These are phyloP conservation scores for Xerus inauris DNA, from an alignment of 2,113 vertebrate genomes.

Conservation along the genomic window DNA sequence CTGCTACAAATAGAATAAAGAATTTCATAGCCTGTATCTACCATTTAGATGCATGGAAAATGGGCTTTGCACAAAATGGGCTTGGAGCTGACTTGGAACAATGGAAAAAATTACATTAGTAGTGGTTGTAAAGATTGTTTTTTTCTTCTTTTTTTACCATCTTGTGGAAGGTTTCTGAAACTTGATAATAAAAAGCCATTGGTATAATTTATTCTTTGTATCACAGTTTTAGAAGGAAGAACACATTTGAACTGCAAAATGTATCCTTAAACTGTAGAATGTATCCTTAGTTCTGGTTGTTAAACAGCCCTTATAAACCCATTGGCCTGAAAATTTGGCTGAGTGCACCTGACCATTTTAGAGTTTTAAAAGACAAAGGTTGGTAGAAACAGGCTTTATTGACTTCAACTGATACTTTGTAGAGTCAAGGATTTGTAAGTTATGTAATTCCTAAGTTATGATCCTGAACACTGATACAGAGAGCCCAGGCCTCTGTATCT, in stretches of 20 bases:
- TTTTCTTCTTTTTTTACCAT: constrained; percentile 83
- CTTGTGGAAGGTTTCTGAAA: constrained; percentile 89
- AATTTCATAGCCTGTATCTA: constrained; percentile 92
- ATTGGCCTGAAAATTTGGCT: constrained; percentile 43
- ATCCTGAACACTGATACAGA: neutral
- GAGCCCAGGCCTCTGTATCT: constrained; percentile 30
- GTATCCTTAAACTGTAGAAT: neutral
- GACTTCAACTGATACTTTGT: constrained; percentile 46
- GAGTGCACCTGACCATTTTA: constrained; percentile 37
- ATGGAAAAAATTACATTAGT: constrained; percentile 84
- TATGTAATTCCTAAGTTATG: neutral
- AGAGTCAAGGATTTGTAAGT: constrained; percentile 48
- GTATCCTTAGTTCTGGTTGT: constrained; percentile 56
- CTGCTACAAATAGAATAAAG: constrained; percentile 92
- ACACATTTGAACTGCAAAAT: constrained; percentile 55
- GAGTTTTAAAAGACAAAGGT: constrained; percentile 12
- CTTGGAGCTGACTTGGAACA: constrained; percentile 87
- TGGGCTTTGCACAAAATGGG: constrained; percentile 88
- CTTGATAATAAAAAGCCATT: constrained; percentile 88
- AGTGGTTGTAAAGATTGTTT: constrained; percentile 84
- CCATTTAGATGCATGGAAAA: constrained; percentile 94
- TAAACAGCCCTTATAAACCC: constrained; percentile 57
- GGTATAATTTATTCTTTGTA: constrained; percentile 88
- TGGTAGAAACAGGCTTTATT: constrained; percentile 59
- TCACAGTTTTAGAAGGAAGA: constrained; percentile 82